Evolutionary conservation across 2,888 invertebrate species (phyloP).

Genomic region (Lamproptera curius): DNA sequence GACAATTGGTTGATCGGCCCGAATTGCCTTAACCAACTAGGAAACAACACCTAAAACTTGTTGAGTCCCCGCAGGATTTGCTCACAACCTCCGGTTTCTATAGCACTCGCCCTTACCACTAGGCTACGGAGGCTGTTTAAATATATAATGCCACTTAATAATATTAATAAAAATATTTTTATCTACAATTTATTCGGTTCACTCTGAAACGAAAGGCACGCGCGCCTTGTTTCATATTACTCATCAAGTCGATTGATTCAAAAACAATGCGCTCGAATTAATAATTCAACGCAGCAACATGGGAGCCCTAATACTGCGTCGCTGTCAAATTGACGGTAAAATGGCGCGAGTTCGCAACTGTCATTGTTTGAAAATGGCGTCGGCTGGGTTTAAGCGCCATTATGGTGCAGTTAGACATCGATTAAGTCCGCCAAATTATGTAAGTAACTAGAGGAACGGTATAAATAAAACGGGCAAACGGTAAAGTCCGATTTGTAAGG

Average conservation of each 20-base stretch:
- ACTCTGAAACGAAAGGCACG: not conserved
- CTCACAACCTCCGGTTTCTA: no score
- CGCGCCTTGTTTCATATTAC: not conserved
- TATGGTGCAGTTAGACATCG: not conserved
- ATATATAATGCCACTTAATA: no score
- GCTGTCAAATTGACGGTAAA: constrained; percentile 16
- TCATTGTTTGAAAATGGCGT: constrained; percentile 13
- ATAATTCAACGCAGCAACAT: not conserved
- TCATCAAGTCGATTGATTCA: not conserved
- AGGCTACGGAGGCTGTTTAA: no score
- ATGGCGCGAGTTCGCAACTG: constrained; percentile 9
- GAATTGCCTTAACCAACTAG: no score
- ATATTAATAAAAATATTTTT: no score
- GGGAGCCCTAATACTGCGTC: constrained; percentile 2
- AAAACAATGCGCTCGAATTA: not conserved
- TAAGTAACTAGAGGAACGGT: not conserved
- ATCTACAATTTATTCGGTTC: not conserved
- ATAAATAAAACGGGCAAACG: not conserved
- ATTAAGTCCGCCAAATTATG: not conserved
- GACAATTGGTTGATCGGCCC: no score
- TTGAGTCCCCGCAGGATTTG: no score
- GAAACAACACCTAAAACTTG: no score
- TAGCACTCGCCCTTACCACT: no score
- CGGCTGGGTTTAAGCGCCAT: constrained; percentile 1
- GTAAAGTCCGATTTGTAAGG: no score